Percentiles rank a stretch among this genome's conserved stretches.
phyloP scores from a whole-genome alignment of 1,140 invertebrate species.

The Lucilia cuprina region DNA sequence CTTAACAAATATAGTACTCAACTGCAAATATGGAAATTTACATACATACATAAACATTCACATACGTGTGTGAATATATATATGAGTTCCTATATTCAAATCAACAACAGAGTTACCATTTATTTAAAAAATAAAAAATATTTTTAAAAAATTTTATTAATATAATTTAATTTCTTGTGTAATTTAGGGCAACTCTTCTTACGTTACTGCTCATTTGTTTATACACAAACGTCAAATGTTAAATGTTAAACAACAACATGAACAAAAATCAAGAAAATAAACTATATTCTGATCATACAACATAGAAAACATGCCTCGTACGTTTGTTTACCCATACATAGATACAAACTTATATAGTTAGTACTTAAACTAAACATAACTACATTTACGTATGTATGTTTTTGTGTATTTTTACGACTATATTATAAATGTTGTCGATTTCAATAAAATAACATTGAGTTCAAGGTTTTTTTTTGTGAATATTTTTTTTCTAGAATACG shows the following conservation, averaged over 20 bases:
- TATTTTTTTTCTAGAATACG: neutral
- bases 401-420: neutral
- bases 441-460: slow-evolving; percentile 3
- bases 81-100: neutral
- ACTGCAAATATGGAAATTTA: neutral
- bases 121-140: too few relatives aligned
- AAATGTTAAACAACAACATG: neutral
- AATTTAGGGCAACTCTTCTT: too few relatives aligned
- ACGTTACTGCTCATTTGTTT: neutral
- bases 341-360: neutral
- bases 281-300: neutral
- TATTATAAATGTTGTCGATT: neutral
- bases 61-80: neutral
- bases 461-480: neutral
- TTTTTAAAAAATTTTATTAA: too few relatives aligned
- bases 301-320: neutral
- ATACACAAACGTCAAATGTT: neutral
- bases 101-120: too few relatives aligned
- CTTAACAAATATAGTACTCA: neutral
- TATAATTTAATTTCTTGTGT: too few relatives aligned
- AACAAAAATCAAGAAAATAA: neutral
- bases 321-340: neutral
- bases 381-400: too few relatives aligned
- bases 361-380: too few relatives aligned
- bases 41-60: neutral